Percentiles rank a stretch among this genome's conserved stretches.
These are phyloP conservation scores for Neogobius melanostomus DNA, from an alignment of 2,113 vertebrate genomes.

Conservation along the genomic window DNA sequence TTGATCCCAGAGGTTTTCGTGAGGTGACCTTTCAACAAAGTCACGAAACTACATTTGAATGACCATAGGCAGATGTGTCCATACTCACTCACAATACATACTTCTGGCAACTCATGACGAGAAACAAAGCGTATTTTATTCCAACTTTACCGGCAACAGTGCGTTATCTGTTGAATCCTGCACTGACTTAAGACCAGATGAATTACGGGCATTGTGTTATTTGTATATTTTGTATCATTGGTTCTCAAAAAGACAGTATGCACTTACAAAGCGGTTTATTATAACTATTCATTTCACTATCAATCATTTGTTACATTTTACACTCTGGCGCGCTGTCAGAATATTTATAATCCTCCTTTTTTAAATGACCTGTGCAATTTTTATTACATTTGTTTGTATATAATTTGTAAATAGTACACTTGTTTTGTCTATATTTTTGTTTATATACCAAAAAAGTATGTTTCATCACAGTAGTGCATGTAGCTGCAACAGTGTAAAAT, in stretches of 20 bases:
- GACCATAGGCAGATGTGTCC: no score
- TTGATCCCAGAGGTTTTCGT: no score
- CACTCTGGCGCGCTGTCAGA: slow-evolving; percentile 38
- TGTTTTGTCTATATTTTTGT: slow-evolving; percentile 51
- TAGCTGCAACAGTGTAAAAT: slow-evolving; percentile 47
- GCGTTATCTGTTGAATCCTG: slow-evolving; percentile 2
- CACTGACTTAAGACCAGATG: slow-evolving; percentile 28
- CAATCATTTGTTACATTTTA: slow-evolving; percentile 43
- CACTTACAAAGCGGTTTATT: slow-evolving; percentile 70
- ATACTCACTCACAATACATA: no score
- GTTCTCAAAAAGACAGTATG: slow-evolving; percentile 55
- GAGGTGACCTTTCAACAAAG: no score
- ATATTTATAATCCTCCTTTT: slow-evolving; percentile 60
- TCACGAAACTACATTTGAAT: no score
- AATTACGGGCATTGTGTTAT: slow-evolving; percentile 15
- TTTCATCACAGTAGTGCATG: slow-evolving; percentile 46
- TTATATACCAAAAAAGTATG: slow-evolving; percentile 73
- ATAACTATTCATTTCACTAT: slow-evolving; percentile 50
- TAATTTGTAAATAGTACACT: slow-evolving; percentile 51
- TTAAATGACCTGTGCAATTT: slow-evolving; percentile 71
- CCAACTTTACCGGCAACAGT: background rate
- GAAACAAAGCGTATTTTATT: background rate
- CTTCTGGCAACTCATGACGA: background rate
- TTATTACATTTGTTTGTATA: slow-evolving; percentile 46
- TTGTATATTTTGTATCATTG: slow-evolving; percentile 32